Conservation (phyloP, 2,888 invertebrate genomes). For the Pseudococcus viburni region DNA sequence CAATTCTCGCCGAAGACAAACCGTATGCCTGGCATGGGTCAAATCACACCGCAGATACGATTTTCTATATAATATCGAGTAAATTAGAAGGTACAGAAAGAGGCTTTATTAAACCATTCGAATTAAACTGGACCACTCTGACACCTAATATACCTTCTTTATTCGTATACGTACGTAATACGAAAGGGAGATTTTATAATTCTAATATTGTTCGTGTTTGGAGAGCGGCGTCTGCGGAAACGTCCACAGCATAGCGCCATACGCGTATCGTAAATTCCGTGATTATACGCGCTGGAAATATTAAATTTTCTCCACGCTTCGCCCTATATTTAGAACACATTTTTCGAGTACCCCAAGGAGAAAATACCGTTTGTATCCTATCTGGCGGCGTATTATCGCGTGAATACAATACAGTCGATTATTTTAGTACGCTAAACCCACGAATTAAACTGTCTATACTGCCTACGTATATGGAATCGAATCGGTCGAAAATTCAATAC, state of each 20-base stretch:
- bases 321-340: conserved; percentile 19
- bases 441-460: conserved; percentile 50
- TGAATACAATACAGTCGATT: conserved; percentile 47
- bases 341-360: conserved; percentile 34
- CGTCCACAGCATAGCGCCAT: background rate
- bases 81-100: conserved; percentile 12
- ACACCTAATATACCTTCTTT: background rate
- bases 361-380: conserved; percentile 31
- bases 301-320: conserved; percentile 36
- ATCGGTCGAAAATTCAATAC: background rate
- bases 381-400: conserved; percentile 36
- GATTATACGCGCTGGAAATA: conserved; percentile 34
- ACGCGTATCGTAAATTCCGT: conserved; percentile 49
- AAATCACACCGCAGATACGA: background rate
- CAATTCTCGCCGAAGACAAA: too few species aligned
- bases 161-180: background rate
- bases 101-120: conserved; percentile 13
- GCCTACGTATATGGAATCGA: too few species aligned
- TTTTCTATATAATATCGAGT: background rate
- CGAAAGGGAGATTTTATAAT: background rate
- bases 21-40: background rate
- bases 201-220: conserved; percentile 8
- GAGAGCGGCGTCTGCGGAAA: background rate
- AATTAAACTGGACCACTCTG: conserved; percentile 5
- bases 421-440: conserved; percentile 8